Base-by-base conservation (phyloP, 2,888 invertebrate genomes). In the Chymomyza fuscimana region DNA sequence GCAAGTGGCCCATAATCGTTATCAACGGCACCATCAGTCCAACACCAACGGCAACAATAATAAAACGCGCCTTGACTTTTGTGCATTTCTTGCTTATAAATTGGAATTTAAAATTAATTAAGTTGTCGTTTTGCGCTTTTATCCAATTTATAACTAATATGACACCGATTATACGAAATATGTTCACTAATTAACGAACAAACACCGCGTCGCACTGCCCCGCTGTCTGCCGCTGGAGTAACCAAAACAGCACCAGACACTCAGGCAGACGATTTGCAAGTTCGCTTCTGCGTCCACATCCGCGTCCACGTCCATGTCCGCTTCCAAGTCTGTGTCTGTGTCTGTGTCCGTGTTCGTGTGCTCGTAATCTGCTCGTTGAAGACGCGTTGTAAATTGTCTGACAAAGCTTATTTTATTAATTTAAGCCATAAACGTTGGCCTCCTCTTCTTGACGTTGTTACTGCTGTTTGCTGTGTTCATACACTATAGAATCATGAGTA, bases 161-260 rank as follows among this genome's bases (percentile, higher is more conserved):
- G 91, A 91, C 91, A 91, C 90, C 90, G 91, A 91, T 91, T 91
- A 91, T 91, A 89, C 90, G 91, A 91, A 90, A 91, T 91, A 91
- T 91, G 91, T 91, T 91, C 90, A 88, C 91, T 91, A 91, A 91
- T 91, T 91, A 91, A 91, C 91, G 90, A 88, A 88, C 90, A 90
- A 90, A 90, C 90, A 90, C 90, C 88, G 73, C 82, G 78, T 59
- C 67, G 68, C 65, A 73, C 52, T n/a, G 5, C 32, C 32, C 46
- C 40, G 16, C 59, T 29, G 66, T 15, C 29, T 22, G 50, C 16
- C 46, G 32, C 32, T 32, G 32, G 32, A 32, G 32, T 32, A 32
- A 12, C 6, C 32, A 7, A 59, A 5, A 9, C 59, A 59, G 25
- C 15, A 25, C n/a, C 60, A 12, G 52, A 60, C 36, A 4, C 4